A percentile compares a stretch with the other conserved stretches of the same genome.
Evolutionary conservation across 2,797 vertebrate species (phyloP).

Genomic region (Falco novaeseelandiae): DNA sequence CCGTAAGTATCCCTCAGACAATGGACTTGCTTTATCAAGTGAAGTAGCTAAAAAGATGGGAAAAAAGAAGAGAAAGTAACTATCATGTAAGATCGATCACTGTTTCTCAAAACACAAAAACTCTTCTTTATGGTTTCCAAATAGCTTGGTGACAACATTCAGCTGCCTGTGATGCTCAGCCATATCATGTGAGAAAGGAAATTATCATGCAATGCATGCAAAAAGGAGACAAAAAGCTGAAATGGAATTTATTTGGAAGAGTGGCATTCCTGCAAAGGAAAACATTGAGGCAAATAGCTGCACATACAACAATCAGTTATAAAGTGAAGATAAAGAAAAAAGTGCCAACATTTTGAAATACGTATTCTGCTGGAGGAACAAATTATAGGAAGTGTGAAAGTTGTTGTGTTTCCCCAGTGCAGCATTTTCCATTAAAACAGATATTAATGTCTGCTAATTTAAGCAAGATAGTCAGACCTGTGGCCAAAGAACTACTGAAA

Average conservation of each 20-base stretch:
- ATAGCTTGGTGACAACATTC: constrained; percentile 82
- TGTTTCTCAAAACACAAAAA: constrained; percentile 56
- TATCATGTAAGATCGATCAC: background rate
- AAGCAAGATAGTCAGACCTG: constrained; percentile 66
- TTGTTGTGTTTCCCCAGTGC: constrained; percentile 79
- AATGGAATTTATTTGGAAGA: constrained; percentile 68
- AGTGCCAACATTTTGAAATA: constrained; percentile 73
- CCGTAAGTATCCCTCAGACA: constrained; percentile 88
- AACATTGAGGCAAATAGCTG: constrained; percentile 75
- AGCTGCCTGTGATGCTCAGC: constrained; percentile 84
- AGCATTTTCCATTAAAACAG: constrained; percentile 64
- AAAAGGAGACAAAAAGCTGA: constrained; percentile 72
- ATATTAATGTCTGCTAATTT: constrained; percentile 72
- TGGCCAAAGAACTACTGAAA: constrained; percentile 60
- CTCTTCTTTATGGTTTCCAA: constrained; percentile 74
- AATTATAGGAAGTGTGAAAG: constrained; percentile 88
- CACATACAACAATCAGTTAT: constrained; percentile 76
- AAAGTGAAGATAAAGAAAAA: constrained; percentile 73
- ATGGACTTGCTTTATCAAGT: constrained; percentile 89
- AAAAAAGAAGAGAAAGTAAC: constrained; percentile 46
- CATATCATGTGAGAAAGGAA: constrained; percentile 77
- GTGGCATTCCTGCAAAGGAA: constrained; percentile 85
- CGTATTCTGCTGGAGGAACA: constrained; percentile 73
- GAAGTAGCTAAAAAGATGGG: constrained; percentile 83
- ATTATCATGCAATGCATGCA: constrained; percentile 83